Evolutionary conservation across 2,113 vertebrate genomes (phyloP).

Genomic region (Anhinga rufa): DNA sequence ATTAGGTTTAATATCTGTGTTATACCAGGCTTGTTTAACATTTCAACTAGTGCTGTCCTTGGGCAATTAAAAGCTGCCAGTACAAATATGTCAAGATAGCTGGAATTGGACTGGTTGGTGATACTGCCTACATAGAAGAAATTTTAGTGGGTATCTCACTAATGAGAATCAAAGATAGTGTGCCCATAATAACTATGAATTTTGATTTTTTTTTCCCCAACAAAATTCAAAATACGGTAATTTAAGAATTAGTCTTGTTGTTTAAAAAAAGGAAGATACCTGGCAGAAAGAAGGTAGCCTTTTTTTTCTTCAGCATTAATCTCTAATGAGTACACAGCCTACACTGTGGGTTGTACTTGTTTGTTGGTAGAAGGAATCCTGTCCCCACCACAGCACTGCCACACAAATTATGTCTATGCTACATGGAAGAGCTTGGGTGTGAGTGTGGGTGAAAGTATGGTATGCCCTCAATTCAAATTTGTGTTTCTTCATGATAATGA

Average conservation of each 20-base stretch:
- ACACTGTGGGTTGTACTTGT: not conserved
- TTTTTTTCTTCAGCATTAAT: not conserved
- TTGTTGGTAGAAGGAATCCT: not conserved
- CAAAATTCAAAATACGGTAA: not conserved
- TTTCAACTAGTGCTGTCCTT: slow-evolving; percentile 1
- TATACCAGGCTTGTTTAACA: not conserved
- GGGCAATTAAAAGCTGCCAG: not conserved
- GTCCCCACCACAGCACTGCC: not conserved
- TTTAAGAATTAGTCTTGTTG: not conserved
- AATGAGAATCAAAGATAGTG: not conserved
- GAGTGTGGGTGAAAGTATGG: not conserved
- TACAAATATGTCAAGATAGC: not conserved
- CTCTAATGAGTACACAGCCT: not conserved
- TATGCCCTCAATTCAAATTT: not conserved
- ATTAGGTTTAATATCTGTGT: not conserved
- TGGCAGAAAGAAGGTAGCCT: not conserved
- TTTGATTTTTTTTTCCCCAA: rapidly evolving
- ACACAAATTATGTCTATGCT: not conserved
- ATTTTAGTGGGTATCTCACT: not conserved
- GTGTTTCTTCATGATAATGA: not conserved
- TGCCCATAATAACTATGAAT: not conserved
- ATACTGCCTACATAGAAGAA: not conserved
- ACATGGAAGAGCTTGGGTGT: not conserved
- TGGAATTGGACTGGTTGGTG: not conserved
- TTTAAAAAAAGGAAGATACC: not conserved